Evolutionary conservation across 2,888 invertebrate species (phyloP).

Genomic region (Zygothrica quintamaculata): DNA sequence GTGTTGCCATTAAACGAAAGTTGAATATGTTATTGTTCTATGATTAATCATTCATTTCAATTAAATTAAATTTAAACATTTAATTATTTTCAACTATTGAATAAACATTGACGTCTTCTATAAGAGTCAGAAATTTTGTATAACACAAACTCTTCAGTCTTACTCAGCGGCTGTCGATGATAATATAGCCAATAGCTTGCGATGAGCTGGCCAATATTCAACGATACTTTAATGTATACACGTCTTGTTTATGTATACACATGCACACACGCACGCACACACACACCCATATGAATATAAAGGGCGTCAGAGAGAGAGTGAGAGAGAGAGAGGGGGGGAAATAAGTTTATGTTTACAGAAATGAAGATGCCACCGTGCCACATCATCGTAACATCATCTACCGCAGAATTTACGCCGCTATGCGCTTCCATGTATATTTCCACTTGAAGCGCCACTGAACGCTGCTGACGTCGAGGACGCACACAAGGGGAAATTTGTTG

Average conservation of each 20-base stretch:
- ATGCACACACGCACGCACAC: neutral
- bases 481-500: slow-evolving; percentile 7
- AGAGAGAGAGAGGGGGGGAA: neutral
- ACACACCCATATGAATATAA: neutral
- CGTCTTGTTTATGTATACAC: slow-evolving; percentile 2
- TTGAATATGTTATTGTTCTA: slow-evolving; percentile 9
- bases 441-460: slow-evolving; percentile 32
- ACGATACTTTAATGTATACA: slow-evolving; percentile 1
- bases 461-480: slow-evolving; percentile 42
- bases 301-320: neutral
- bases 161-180: too few relatives aligned
- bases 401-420: slow-evolving; percentile 4
- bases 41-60: slow-evolving; percentile 18
- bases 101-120: too few relatives aligned
- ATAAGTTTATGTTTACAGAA: neutral
- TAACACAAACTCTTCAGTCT: too few relatives aligned
- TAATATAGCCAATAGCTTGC: slow-evolving; percentile 8
- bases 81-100: slow-evolving; percentile 7
- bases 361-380: neutral
- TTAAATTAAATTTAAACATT: slow-evolving; percentile 33
- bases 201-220: slow-evolving; percentile 14
- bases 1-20: neutral
- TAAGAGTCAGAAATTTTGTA: too few relatives aligned
- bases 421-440: slow-evolving; percentile 20
- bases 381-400: neutral